A percentile compares a stretch with the other conserved stretches of the same genome.
Evolutionary conservation across 2,888 invertebrate species (phyloP).

Genomic region (Phengaris alcon): DNA sequence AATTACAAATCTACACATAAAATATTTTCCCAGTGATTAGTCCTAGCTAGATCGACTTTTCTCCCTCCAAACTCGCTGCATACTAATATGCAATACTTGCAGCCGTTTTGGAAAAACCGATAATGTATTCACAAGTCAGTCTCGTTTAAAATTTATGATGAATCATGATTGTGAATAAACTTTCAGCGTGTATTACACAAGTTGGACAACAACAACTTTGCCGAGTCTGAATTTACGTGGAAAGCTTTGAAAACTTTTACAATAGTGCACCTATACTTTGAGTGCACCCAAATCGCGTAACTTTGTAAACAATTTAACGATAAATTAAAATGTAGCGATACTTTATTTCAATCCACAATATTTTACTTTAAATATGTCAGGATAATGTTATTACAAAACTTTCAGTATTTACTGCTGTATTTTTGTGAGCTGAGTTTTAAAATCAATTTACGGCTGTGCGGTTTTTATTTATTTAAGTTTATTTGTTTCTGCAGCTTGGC

Average conservation of each 20-base stretch:
- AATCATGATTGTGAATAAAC: not conserved
- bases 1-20: too few relatives aligned
- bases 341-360: constrained; percentile 8
- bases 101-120: too few relatives aligned
- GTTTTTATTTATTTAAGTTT: not conserved
- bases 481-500: not conserved
- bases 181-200: not conserved
- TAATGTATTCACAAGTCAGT: too few relatives aligned
- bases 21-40: too few relatives aligned
- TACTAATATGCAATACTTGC: too few relatives aligned
- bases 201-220: constrained; percentile 7
- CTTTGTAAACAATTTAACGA: constrained; percentile 21
- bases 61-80: too few relatives aligned
- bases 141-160: too few relatives aligned
- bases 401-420: not conserved
- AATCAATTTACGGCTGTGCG: not conserved
- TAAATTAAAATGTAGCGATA: constrained; percentile 16
- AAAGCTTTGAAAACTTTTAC: constrained; percentile 10
- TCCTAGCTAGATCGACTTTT: too few relatives aligned
- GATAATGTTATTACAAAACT: not conserved
- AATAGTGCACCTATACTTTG: constrained; percentile 7
- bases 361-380: not conserved
- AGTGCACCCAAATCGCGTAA: not conserved
- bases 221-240: constrained; percentile 7
- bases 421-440: not conserved